These are phyloP conservation scores for Gasterosteus nipponicus DNA, from an alignment of 2,113 vertebrate genomes.

Conservation along the genomic window DNA sequence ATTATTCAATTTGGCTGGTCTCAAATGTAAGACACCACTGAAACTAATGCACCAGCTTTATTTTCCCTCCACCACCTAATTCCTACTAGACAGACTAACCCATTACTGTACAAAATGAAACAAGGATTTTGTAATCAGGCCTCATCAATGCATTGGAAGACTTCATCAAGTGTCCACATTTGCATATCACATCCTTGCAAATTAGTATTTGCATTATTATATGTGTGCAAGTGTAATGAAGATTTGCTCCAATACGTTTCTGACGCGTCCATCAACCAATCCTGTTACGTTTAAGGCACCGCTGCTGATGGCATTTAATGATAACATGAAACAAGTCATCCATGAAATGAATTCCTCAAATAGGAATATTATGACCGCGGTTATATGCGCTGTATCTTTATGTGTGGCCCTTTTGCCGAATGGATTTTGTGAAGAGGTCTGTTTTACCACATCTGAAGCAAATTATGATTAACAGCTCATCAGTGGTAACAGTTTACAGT, in stretches of 20 bases:
- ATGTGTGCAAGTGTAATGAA: not conserved
- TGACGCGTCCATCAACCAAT: not conserved
- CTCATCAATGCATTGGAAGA: not conserved
- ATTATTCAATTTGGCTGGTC: constrained; percentile 24
- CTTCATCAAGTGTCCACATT: not conserved
- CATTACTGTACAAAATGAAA: not conserved
- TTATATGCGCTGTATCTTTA: not conserved
- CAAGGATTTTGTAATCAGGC: not conserved
- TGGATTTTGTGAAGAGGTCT: not conserved
- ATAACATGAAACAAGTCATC: constrained; percentile 38
- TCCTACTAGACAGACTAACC: not conserved
- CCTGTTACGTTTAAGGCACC: not conserved
- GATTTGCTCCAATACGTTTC: constrained; percentile 1
- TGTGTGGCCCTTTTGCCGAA: not conserved
- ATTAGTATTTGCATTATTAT: not conserved
- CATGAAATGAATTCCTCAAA: constrained; percentile 30
- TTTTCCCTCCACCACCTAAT: not conserved
- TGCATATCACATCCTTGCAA: not conserved
- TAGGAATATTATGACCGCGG: not conserved
- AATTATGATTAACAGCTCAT: not conserved
- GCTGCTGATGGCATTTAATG: constrained; percentile 14
- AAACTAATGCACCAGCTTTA: constrained; percentile 5
- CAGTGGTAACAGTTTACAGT: not conserved
- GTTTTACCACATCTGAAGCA: constrained; percentile 1
- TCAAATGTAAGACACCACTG: constrained; percentile 20